phyloP scores from a whole-genome alignment of 2,888 invertebrate species.

The Notodonta ziczac region DNA sequence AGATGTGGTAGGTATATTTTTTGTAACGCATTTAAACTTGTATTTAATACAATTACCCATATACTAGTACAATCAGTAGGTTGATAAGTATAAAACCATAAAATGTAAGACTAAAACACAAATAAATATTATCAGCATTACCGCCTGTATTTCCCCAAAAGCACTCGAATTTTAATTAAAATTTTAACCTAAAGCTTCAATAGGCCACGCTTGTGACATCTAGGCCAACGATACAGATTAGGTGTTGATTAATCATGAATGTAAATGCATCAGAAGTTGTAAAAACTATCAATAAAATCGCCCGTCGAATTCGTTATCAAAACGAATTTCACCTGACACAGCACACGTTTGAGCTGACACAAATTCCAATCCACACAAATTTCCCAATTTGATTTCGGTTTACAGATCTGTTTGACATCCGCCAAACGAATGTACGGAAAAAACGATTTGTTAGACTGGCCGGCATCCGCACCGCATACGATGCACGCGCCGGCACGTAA shows the following conservation, averaged over 20 bases:
- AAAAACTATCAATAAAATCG: neutral
- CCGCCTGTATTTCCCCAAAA: too few relatives aligned
- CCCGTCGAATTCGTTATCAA: neutral
- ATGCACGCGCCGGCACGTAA: slow-evolving; percentile 61
- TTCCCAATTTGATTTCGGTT: slow-evolving; percentile 69
- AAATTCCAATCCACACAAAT: slow-evolving; percentile 60
- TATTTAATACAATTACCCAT: too few relatives aligned
- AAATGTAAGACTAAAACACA: too few relatives aligned
- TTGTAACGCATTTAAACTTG: too few relatives aligned
- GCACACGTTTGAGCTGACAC: slow-evolving; percentile 44
- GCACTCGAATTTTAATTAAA: too few relatives aligned
- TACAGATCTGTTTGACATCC: slow-evolving; percentile 75
- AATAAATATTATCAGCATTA: too few relatives aligned
- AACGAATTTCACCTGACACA: slow-evolving; percentile 9
- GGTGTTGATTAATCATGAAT: too few relatives aligned
- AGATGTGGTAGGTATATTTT: neutral
- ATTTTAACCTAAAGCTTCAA: too few relatives aligned
- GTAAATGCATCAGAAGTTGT: neutral
- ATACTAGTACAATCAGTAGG: too few relatives aligned
- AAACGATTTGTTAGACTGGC: slow-evolving; percentile 48
- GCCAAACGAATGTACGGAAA: slow-evolving; percentile 65
- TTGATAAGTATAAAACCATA: too few relatives aligned
- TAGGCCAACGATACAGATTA: too few relatives aligned
- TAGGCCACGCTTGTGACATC: too few relatives aligned
- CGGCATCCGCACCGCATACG: slow-evolving; percentile 41